Base-by-base conservation (phyloP, 2,888 invertebrate genomes). In the Synanthedon formicaeformis region DNA sequence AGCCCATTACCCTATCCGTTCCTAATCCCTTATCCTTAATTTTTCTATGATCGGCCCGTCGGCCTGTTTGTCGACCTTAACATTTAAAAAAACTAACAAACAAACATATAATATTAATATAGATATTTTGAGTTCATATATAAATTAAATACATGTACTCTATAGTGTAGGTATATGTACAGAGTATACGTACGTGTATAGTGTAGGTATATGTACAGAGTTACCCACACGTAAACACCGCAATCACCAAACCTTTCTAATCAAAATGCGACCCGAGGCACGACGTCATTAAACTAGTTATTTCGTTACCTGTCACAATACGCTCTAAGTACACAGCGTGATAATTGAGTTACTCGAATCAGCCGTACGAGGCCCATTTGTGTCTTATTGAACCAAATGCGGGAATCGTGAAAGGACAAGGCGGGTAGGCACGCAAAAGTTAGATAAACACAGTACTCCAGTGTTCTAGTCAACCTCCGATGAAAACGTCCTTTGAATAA, bases 251-350 rank as follows among this genome's bases (percentile, higher is more conserved):
- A 50, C n/a, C 50, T 59, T 57, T 53, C 60, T 66, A 63, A 69
- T 72, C 62, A 66, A 62, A 60, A 63, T 62, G 59, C 63, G 60
- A 57, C 56, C 53, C 59, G 56, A 53, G 56, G 57, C 53, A 52
- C 49, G 55, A 48, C 55, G 62, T 67, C 63, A 66, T 69, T 68
- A 67, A 68, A 64, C 60, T 63, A 67, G 68, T 69, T 71, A 71
- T 67, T 69, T 72, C 59, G 64, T 69, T 66, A 69, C 66, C 67
- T 71, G 72, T 66, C 67, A 71, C 68, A 63, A 62, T 60, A 59
- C 58, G 54, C 54, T 40, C 50, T 57, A 59, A 56, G 60, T 66
- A 71, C 67, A 68, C 66, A 66, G 56, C 57, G 60, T 52, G 56
- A 59, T 70, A 69, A 71, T 71, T 70, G 63, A 65, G 65, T 71